These are phyloP conservation scores for Peromyscus melanophrys DNA, from an alignment of 2,797 vertebrate species.

Conservation along the genomic window DNA sequence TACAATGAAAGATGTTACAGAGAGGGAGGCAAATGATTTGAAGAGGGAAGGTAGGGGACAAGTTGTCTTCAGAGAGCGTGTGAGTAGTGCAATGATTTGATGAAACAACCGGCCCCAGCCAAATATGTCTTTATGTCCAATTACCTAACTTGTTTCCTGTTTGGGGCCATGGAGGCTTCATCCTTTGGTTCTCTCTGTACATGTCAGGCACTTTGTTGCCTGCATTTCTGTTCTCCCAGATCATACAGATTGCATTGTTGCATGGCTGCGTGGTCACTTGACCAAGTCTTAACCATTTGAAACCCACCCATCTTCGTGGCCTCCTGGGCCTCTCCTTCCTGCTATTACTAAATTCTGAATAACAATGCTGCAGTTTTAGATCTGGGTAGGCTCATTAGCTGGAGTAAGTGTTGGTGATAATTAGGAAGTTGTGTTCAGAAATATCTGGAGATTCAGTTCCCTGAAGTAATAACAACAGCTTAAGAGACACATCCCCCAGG, in stretches of 20 bases:
- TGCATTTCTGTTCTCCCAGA: neutral
- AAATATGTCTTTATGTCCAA: constrained; percentile 6
- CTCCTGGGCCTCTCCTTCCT: neutral
- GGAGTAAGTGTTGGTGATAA: constrained; percentile 55
- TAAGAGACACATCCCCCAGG: neutral
- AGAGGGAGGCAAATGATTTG: neutral
- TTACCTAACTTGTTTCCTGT: constrained; percentile 71
- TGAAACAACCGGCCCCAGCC: constrained; percentile 8
- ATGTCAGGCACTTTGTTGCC: neutral
- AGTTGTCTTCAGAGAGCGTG: neutral
- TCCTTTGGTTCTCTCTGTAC: neutral
- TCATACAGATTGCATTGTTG: neutral
- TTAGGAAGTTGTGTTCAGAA: constrained; percentile 73
- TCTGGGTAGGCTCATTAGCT: constrained; percentile 65
- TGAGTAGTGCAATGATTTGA: neutral
- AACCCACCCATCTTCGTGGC: constrained; percentile 4
- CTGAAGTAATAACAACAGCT: neutral
- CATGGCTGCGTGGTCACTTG: neutral
- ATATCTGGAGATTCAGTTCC: constrained; percentile 58
- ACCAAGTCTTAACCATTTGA: neutral
- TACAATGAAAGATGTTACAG: neutral
- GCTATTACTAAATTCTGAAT: constrained; percentile 43
- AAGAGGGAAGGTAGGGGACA: neutral
- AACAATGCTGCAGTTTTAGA: neutral
- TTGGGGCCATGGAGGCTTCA: constrained; percentile 31